Evolutionary conservation across 64 coral and sea anemone species (phyloP), one percentile per base, ranked within the genome.

Genomic region (Actinia tenebrosa): DNA sequence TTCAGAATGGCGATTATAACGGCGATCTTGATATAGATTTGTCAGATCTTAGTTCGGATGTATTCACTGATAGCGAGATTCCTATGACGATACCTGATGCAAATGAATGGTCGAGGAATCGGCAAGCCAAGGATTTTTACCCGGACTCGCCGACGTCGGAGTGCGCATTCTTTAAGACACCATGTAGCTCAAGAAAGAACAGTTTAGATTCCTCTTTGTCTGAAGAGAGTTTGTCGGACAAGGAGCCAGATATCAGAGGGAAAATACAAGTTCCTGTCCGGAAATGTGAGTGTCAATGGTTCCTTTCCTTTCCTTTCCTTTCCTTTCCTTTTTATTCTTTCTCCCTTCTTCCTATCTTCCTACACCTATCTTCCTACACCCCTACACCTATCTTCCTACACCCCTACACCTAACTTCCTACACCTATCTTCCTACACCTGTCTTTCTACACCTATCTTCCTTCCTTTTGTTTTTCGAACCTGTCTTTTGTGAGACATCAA

Each of bases 21-120:
- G 56, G 56, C 10, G 94, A 96, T 27, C 56, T 93, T 50, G 86
- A 96, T 53, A 71, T 90, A 25, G 86, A 89, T 45, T 56, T 96
- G 37, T 96, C 91, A 46, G 94, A 96, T 60, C 89, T 96, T 72
- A 96, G 94, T 64, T 96, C 91, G 47, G 94, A 95, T 83, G 94
- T 95, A 4, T 95, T 95, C 22, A 95, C 94, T 10, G 94, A 95
- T 62, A 92, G 94, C 19, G 94, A 95, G 45, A 71, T 89, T 37
- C 87, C 91, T 50, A 85, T 86, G 80, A 53, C 87, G 26, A 47
- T 89, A 47, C 90, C 88, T 84, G 18, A 88, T 53, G 43, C 90
- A 27, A 53, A 88, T 50, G 79, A 88, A 47, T 86, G 89, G 85
- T 22, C 69, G 45, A 86, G 85, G 78, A 43, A 91, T 79, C 63